Percentiles rank a stretch among this genome's conserved stretches.
These are phyloP conservation scores for Eublepharis macularius DNA, from an alignment of 2,113 vertebrate genomes.

Conservation along the genomic window DNA sequence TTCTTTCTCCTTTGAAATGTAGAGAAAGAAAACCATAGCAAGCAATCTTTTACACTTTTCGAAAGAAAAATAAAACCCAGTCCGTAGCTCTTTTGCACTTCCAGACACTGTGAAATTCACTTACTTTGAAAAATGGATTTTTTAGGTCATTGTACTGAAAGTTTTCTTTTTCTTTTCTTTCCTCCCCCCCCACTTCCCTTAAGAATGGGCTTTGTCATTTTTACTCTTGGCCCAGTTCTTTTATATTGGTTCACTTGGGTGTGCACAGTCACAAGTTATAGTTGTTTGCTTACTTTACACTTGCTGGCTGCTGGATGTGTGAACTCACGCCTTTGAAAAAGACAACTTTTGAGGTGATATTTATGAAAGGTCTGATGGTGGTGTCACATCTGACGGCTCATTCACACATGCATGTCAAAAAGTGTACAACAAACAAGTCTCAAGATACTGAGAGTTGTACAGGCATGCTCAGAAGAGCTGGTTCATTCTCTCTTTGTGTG, in stretches of 20 bases:
- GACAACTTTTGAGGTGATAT: too few relatives aligned
- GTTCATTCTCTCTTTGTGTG: too few relatives aligned
- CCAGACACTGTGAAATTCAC: conserved; percentile 65
- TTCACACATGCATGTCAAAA: too few relatives aligned
- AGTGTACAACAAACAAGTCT: too few relatives aligned
- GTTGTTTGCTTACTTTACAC: neutral
- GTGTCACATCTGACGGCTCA: too few relatives aligned
- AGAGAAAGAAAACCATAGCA: conserved; percentile 48
- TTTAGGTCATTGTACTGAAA: conserved; percentile 47
- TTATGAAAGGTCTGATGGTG: too few relatives aligned
- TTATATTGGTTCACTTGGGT: neutral
- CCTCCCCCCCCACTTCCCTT: neutral
- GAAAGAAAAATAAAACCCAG: conserved; percentile 53
- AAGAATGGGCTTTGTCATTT: neutral
- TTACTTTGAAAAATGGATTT: conserved; percentile 51
- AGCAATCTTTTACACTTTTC: conserved; percentile 66
- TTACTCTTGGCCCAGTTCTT: neutral
- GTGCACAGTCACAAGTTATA: too few relatives aligned
- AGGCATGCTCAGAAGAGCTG: too few relatives aligned
- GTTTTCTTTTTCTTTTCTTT: neutral
- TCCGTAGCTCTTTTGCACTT: conserved; percentile 59
- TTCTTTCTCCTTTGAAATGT: conserved; percentile 33
- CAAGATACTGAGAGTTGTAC: too few relatives aligned
- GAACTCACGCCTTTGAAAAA: neutral
- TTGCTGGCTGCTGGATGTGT: neutral